Percentiles rank a stretch among this genome's conserved stretches.
Evolutionary conservation across 2,113 vertebrate species (phyloP).

Genomic region (Pedetes capensis): DNA sequence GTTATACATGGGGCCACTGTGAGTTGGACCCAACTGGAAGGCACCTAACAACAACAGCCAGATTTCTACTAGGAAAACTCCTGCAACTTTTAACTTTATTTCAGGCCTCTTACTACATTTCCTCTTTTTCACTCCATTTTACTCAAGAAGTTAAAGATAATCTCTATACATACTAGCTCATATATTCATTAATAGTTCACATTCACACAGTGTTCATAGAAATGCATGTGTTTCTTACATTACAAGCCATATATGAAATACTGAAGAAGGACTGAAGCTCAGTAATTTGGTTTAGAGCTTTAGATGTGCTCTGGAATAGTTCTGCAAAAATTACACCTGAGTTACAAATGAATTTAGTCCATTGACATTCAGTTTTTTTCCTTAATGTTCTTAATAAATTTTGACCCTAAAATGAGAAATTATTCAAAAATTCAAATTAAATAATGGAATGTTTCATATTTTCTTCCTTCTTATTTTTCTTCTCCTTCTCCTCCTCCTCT

Average conservation of each 20-base stretch:
- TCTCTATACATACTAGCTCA: background rate
- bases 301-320: background rate
- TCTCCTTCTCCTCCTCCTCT: too few relatives aligned
- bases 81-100: background rate
- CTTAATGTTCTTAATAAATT: background rate
- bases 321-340: background rate
- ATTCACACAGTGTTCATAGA: background rate
- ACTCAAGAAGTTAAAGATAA: background rate
- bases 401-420: background rate
- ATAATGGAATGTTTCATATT: background rate
- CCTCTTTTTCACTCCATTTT: background rate
- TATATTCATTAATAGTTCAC: background rate
- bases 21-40: too few relatives aligned
- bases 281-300: background rate
- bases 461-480: too few relatives aligned
- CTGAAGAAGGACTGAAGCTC: background rate
- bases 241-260: background rate
- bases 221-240: background rate
- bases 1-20: too few relatives aligned
- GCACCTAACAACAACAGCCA: too few relatives aligned
- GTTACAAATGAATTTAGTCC: background rate
- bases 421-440: slow-evolving; percentile 28
- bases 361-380: background rate
- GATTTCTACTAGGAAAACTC: background rate
- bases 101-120: background rate